Percentiles rank a stretch among this genome's conserved stretches.
These are phyloP conservation scores for Didymodactylos carnosus DNA, from an alignment of 2,888 invertebrate species.

Conservation along the genomic window DNA sequence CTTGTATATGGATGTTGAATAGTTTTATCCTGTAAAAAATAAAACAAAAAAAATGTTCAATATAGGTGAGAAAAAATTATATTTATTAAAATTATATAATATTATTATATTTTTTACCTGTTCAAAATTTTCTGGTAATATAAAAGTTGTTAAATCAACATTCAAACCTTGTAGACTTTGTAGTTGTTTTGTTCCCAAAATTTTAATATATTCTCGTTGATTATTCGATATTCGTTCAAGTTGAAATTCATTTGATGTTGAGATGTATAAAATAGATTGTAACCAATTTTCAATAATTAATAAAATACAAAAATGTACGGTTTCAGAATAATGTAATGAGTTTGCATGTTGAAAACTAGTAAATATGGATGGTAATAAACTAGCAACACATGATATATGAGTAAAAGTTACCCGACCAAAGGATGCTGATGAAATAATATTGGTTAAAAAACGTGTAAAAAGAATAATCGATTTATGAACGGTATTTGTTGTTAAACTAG, in stretches of 20 bases:
- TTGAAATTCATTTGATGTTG: background rate
- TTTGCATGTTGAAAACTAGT: background rate
- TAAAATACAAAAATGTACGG: background rate
- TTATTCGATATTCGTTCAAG: background rate
- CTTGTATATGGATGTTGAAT: no score
- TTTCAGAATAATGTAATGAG: background rate
- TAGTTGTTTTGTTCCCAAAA: background rate
- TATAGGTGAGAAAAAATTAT: no score
- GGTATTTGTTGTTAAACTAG: no score
- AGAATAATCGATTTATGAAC: no score
- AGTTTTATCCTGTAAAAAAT: no score
- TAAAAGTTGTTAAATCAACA: background rate
- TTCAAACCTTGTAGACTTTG: background rate
- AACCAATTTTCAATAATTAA: background rate
- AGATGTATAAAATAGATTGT: background rate
- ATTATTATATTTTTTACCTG: no score
- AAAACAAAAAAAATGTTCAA: no score
- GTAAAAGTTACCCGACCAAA: background rate
- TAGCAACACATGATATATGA: background rate
- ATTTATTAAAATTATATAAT: no score
- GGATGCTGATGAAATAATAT: background rate
- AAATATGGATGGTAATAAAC: background rate
- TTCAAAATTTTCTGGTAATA: background rate
- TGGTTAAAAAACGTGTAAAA: background rate
- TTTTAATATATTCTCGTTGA: background rate